A percentile compares a stretch with the other conserved stretches of the same genome.
These are phyloP conservation scores for Agapostemon virescens DNA, from an alignment of 2,888 invertebrate genomes.

Conservation along the genomic window DNA sequence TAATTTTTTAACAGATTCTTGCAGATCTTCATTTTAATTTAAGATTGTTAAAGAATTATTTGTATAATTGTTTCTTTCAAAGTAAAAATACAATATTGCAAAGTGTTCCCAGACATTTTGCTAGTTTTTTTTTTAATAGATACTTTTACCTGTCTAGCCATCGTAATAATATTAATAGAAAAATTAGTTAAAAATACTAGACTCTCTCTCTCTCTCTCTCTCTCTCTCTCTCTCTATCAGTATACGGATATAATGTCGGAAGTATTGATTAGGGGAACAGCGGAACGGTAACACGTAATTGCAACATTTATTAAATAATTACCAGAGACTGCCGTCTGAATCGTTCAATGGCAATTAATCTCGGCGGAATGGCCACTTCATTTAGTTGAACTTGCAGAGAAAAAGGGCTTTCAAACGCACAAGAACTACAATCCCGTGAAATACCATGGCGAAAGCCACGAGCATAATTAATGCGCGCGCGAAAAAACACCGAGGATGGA, in stretches of 20 bases:
- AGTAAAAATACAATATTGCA: neutral
- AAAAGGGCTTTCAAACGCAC: slow-evolving; percentile 15
- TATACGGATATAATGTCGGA: neutral
- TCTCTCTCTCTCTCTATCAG: neutral
- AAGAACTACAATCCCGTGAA: slow-evolving; percentile 33
- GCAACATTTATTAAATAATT: slow-evolving; percentile 36
- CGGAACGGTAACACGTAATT: neutral
- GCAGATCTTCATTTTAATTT: neutral
- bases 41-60: neutral
- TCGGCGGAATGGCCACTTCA: slow-evolving; percentile 34
- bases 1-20: neutral
- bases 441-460: slow-evolving; percentile 37
- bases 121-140: neutral
- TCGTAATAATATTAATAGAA: neutral
- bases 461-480: slow-evolving; percentile 49
- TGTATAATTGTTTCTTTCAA: neutral
- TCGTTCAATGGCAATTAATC: slow-evolving; percentile 43
- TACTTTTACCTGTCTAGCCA: too few species aligned
- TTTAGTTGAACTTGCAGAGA: slow-evolving; percentile 13
- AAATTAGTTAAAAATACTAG: neutral
- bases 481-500: slow-evolving; percentile 28
- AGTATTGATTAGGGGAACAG: neutral
- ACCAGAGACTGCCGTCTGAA: slow-evolving; percentile 1
- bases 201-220: too few species aligned
- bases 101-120: neutral